These are phyloP conservation scores for Gobius niger DNA, from an alignment of 2,113 vertebrate species.

Conservation along the genomic window DNA sequence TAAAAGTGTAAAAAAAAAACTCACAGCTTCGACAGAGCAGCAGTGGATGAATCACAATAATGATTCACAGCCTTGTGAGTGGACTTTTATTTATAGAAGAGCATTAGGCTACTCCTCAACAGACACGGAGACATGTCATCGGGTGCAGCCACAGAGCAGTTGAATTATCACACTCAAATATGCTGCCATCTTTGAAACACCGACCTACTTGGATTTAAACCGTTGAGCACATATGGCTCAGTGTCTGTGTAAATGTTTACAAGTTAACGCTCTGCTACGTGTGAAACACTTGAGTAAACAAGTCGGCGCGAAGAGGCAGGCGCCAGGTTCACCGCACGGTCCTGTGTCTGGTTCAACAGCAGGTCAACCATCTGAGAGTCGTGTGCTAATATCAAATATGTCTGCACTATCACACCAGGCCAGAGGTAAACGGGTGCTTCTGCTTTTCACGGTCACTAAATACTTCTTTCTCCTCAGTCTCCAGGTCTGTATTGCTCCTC, in stretches of 20 bases:
- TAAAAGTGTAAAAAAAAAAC: conserved; percentile 29
- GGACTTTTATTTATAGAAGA: conserved; percentile 44
- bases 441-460: not conserved
- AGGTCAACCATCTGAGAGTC: conserved; percentile 66
- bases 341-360: conserved; percentile 43
- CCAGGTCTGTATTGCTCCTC: conserved; percentile 10
- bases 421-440: conserved; percentile 19
- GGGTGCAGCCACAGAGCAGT: conserved; percentile 3
- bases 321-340: conserved; percentile 27
- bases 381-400: conserved; percentile 55
- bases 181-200: conserved; percentile 1
- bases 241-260: conserved; percentile 18
- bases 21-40: conserved; percentile 15
- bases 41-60: conserved; percentile 47
- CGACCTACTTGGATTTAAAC: conserved; percentile 3
- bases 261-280: conserved; percentile 24
- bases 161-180: conserved; percentile 40
- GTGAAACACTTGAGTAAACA: conserved; percentile 7
- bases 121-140: conserved; percentile 32
- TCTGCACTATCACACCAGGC: not conserved
- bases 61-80: conserved; percentile 46
- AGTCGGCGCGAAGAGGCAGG: conserved; percentile 22
- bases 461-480: conserved; percentile 3
- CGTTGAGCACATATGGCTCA: conserved; percentile 4
- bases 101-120: conserved; percentile 31